Evolutionary conservation across 2,888 invertebrate species (phyloP), one percentile per base, ranked within the genome.

Genomic region (Acrobasis repandana): DNA sequence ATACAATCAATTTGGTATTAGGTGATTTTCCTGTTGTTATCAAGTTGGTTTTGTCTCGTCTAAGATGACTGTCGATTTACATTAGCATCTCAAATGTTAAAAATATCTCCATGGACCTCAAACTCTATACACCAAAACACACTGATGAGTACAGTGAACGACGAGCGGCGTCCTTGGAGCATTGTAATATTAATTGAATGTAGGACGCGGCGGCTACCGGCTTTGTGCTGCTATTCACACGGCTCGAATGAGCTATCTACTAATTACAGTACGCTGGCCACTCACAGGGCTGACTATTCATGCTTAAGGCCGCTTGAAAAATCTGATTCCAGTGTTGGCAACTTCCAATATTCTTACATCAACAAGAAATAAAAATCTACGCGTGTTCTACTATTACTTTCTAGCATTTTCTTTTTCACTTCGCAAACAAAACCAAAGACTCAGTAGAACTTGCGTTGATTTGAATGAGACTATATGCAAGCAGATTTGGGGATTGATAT

Each of bases 161-260:
- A 74, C 71, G 76, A 74, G 63, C 67, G 68, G 71, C 74, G 70
- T 70, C 65, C 69, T 66, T 59, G 69, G 62, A 58, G 73, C 69
- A 82, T 85, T 85, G 84, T 85, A 73, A 75, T 85, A 81, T 83
- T 82, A 86, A 86, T 84, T 87, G 84, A 88, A 86, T 86, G 79
- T 77, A 71, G 79, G 72, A 67, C 66, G 75, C 68, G 71, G 72
- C 74, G 71, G 86, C 86, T 85, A 86, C 88, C 73, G 86, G 77
- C 79, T 77, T 80, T 79, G 83, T 85, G 87, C 84, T 80, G 81
- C 80, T 76, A 85, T 84, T 85, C 84, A 88, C 74, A 79, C 77
- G 76, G 75, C 69, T 71, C 80, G 82, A 86, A 83, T 86, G 82
- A 82, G 83, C 85, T 85, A 86, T 82, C 79, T 80, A 81, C 82